Evolutionary conservation across 1,140 invertebrate genomes (phyloP), one percentile per base, ranked within the genome.

Genomic region (Papilio aristodemus): DNA sequence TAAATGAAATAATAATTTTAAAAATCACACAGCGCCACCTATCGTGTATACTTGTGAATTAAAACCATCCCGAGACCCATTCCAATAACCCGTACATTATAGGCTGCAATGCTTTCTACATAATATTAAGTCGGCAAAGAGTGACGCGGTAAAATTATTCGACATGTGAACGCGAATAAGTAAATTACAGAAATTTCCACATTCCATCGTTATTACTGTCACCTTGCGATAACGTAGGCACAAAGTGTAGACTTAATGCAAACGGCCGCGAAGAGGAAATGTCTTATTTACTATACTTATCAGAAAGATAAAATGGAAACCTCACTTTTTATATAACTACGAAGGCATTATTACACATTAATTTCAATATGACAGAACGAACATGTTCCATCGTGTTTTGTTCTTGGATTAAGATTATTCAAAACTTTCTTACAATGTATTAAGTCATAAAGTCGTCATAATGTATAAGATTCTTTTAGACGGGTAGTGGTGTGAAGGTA

Each of bases 181-280:
- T 54, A 54, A 54, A 54, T 25, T 54, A 54, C 46, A 54, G 46
- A 54, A 54, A 54, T 22, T 54, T 54, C 46, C 46, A 54, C 46
- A 54, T 54, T 54, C 46, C 46, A 22, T 10, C 46, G 11, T 25
- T 46, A 46, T 46, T 54, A 54, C 46, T 54, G 46, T 54, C 46
- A 54, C 46, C 46, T 54, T 54, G 46, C 9, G 46, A 54, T 54
- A 54, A 54, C 8, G 46, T 22, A 54, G 9, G 46, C 19, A 54
- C 46, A 25, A 25, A 17, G 17, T 54, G 46, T 54, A 25, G 11
- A 54, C 8, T 54, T 54, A 54, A 54, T 54, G 46, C 46, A 54
- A 54, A 22, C 46, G 22, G 46, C 19, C 46, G 22, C 46, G 10
- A 22, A 54, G 46, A 17, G 46, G 46, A 54, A 54, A 54, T 54